Evolutionary conservation across 2,888 invertebrate genomes (phyloP).

Genomic region (Chamaedrilus cognettii): DNA sequence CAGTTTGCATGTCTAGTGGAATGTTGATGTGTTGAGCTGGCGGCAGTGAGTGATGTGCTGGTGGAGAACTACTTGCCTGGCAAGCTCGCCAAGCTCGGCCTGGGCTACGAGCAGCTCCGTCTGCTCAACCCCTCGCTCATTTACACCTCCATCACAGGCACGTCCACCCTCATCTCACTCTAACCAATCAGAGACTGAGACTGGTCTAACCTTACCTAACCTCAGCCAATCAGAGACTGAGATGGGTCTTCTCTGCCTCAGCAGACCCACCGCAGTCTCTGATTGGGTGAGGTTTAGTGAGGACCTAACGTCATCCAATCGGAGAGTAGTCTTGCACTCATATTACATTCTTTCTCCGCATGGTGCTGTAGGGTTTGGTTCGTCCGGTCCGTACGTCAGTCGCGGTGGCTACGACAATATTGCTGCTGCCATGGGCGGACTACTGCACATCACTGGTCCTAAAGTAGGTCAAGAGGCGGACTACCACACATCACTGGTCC

Average conservation of each 20-base stretch:
- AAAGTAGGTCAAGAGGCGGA: constrained; percentile 81
- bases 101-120: constrained; percentile 79
- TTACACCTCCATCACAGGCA: constrained; percentile 88
- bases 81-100: constrained; percentile 71
- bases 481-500: constrained; percentile 88
- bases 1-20: neutral
- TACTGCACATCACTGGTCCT: constrained; percentile 87
- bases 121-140: constrained; percentile 76
- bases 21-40: constrained; percentile 65
- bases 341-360: no score
- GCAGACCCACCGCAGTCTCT: no score
- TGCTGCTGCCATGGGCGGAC: constrained; percentile 88
- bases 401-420: constrained; percentile 97
- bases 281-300: no score
- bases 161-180: no score
- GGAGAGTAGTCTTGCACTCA: no score
- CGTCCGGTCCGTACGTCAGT: constrained; percentile 79
- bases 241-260: no score
- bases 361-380: constrained; percentile 73
- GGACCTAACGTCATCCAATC: no score
- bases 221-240: no score
- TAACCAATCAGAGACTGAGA: no score
- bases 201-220: no score
- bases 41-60: constrained; percentile 78
- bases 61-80: constrained; percentile 96